Evolutionary conservation across 2,888 invertebrate species (phyloP).

Genomic region (Ectemnius continuus): DNA sequence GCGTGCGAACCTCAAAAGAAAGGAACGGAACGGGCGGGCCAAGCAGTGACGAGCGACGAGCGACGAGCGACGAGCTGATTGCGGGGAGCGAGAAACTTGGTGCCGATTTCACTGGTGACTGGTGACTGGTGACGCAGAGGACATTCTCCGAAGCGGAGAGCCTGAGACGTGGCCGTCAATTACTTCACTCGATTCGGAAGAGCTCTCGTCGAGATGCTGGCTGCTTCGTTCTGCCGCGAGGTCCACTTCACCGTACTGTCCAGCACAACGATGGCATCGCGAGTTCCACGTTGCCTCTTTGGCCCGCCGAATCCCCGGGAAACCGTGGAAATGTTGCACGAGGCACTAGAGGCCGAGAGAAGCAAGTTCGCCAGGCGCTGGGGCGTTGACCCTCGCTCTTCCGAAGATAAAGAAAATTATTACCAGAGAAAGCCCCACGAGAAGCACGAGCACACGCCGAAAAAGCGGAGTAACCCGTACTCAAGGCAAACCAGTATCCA

Average conservation of each 20-base stretch:
- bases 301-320: conserved; percentile 82
- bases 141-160: conserved; percentile 2
- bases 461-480: conserved; percentile 69
- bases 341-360: conserved; percentile 81
- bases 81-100: background rate
- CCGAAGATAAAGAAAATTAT: conserved; percentile 73
- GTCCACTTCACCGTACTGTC: conserved; percentile 71
- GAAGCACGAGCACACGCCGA: conserved; percentile 65
- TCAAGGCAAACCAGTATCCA: conserved; percentile 73
- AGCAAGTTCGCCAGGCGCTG: conserved; percentile 81
- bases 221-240: conserved; percentile 72
- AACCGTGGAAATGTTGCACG: conserved; percentile 81
- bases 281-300: conserved; percentile 80
- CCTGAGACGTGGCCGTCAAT: background rate
- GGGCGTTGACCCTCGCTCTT: conserved; percentile 79
- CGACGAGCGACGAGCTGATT: too few relatives aligned
- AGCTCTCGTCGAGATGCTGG: conserved; percentile 67
- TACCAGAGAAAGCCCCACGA: conserved; percentile 60
- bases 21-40: too few relatives aligned
- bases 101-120: background rate
- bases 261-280: conserved; percentile 64
- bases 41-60: too few relatives aligned
- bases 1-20: too few relatives aligned
- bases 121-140: background rate
- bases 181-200: conserved; percentile 28